Percentiles rank a stretch among this genome's conserved stretches.
Conservation (phyloP, 2,113 vertebrate genomes). For the Cyprinodon brontotheroides region DNA sequence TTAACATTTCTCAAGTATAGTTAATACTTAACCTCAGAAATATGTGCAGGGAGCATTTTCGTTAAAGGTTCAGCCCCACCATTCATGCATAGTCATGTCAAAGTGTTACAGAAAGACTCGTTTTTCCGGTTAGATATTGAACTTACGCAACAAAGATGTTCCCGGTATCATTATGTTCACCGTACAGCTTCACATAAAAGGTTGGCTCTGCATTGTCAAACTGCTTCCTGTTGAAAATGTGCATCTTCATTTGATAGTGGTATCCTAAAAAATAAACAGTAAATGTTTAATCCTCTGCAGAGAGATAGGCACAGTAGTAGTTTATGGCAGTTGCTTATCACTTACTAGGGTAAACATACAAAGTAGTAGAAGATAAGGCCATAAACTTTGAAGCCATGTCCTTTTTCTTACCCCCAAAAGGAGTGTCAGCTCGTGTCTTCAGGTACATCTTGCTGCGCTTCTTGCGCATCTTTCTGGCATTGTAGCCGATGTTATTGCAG, state of each 20-base stretch:
- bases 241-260: slow-evolving; percentile 98
- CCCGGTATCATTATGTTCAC: slow-evolving; percentile 82
- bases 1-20: too few relatives aligned
- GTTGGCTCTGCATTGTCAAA: slow-evolving; percentile 80
- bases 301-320: not conserved
- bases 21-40: not conserved
- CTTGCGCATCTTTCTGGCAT: slow-evolving; percentile 84
- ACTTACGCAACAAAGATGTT: slow-evolving; percentile 87
- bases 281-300: not conserved
- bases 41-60: not conserved
- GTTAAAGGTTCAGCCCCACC: not conserved
- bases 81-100: not conserved
- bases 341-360: not conserved
- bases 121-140: slow-evolving; percentile 1
- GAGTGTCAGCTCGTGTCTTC: slow-evolving; percentile 92
- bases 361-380: not conserved
- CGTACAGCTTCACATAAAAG: slow-evolving; percentile 86
- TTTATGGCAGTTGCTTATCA: not conserved
- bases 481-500: slow-evolving; percentile 94
- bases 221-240: slow-evolving; percentile 87
- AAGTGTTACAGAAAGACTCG: not conserved
- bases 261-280: slow-evolving; percentile 79
- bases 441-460: slow-evolving; percentile 94
- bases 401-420: slow-evolving; percentile 85
- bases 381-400: not conserved